Conservation (phyloP, 2,888 invertebrate species). For the Hemithea aestivaria region DNA sequence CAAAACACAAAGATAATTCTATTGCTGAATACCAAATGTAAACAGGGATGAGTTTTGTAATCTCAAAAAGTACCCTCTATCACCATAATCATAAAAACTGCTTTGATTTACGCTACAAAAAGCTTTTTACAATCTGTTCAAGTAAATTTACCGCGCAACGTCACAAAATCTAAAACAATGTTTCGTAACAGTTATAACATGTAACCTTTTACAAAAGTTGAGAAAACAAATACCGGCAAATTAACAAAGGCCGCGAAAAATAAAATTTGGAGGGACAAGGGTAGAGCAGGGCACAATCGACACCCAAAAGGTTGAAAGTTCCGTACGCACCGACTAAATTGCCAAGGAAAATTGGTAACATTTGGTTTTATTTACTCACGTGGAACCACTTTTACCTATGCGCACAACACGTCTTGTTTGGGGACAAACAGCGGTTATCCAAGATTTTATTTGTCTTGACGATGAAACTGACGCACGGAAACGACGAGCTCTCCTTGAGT, state of each 20-base stretch:
- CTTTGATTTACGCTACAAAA: too few species aligned
- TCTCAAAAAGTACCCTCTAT: too few species aligned
- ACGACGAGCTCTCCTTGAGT: too few species aligned
- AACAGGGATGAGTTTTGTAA: too few species aligned
- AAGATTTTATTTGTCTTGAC: slow-evolving; percentile 13
- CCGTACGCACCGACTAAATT: slow-evolving; percentile 8
- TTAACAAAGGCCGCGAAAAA: slow-evolving; percentile 10
- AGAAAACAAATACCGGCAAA: slow-evolving; percentile 3
- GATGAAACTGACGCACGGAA: slow-evolving; percentile 5
- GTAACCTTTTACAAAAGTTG: slow-evolving; percentile 2
- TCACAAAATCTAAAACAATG: too few species aligned
- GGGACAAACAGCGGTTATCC: slow-evolving; percentile 15
- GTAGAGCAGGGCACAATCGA: slow-evolving; percentile 2
- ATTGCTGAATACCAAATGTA: too few species aligned
- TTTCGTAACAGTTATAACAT: too few species aligned
- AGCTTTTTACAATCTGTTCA: too few species aligned
- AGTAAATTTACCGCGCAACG: too few species aligned
- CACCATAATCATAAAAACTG: too few species aligned
- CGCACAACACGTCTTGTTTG: slow-evolving; percentile 10
- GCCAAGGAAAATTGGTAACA: slow-evolving; percentile 15
- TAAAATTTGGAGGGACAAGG: slow-evolving; percentile 6
- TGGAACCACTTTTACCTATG: slow-evolving; percentile 11
- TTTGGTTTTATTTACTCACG: slow-evolving; percentile 16
- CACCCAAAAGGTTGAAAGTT: slow-evolving; percentile 14
- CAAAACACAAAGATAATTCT: too few species aligned